Base-by-base conservation (phyloP, 2,113 vertebrate species). In the Ammospiza caudacuta region DNA sequence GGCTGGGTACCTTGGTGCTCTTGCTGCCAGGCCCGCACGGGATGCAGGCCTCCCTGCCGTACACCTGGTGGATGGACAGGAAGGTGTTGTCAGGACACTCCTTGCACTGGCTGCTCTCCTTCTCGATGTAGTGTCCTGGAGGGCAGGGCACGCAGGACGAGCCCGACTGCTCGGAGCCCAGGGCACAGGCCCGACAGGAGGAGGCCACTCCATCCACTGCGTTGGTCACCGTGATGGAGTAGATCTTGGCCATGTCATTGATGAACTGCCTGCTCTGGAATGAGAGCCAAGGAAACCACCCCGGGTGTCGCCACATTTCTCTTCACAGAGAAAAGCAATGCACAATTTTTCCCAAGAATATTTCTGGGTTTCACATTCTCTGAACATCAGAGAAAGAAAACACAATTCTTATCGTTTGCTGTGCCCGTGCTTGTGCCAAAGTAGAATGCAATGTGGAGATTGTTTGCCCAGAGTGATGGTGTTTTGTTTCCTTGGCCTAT, bases 131-230 rank as follows among this genome's bases (percentile, higher is more conserved):
- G 97, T 99, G 98, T 41, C 99, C 99, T 0, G 98, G 92, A 0
- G 99, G 99, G 93, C 99, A 99, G 35, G 99, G 99, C 88, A 99
- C 98, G 12, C 99, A 99, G 7, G 98, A 98, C 1, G 99, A 99
- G 84, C 98, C 98, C 0, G 97, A 98, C 73, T 98, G 98, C 54
- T 98, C 98, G 1, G 98, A 97, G 61, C 98, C 98, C 58, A 99
- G 97, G 1, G 99, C 99, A 82, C 99, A 99, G 37, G 99, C 98
- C 31, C 95, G 98, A 93, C 99, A 99, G 9, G 95, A 96, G 0
- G 99, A 99, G 4, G 99, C 98, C 2, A 99, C 99, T 5, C 99
- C 99, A 2, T 99, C 99, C 29, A 98, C 96, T 2, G 98, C 99
- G 0, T 99, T 99, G 64, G 97, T 99, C 78, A 99, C 98, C 0